Evolutionary conservation across 1,140 invertebrate genomes (phyloP).

Genomic region (Drosophila kepulauana): DNA sequence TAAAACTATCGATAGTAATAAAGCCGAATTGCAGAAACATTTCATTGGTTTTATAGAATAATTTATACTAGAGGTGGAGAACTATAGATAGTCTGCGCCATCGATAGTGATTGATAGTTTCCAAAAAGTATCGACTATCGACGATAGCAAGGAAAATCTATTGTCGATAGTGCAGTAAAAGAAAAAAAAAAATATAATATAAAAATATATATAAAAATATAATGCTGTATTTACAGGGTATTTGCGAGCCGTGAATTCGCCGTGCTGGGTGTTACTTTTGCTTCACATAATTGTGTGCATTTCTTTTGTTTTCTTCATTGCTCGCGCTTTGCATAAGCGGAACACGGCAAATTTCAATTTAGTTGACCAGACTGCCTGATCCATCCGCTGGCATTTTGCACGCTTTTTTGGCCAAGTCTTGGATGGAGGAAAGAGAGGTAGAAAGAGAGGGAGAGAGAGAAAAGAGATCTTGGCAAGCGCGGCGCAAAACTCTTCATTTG

Average conservation of each 20-base stretch:
- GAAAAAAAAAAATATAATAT: no score
- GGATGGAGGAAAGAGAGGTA: background rate
- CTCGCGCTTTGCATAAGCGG: conserved; percentile 47
- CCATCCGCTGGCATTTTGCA: background rate
- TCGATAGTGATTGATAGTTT: no score
- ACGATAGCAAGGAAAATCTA: no score
- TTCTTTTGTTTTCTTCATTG: conserved; percentile 38
- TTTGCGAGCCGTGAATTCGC: background rate
- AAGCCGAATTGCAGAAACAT: no score
- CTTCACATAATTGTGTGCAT: conserved; percentile 52
- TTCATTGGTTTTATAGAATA: no score
- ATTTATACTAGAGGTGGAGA: no score
- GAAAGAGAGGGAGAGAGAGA: background rate
- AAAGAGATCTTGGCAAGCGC: conserved; percentile 44
- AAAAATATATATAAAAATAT: no score
- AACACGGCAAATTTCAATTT: conserved; percentile 39
- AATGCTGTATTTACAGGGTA: conserved; percentile 11
- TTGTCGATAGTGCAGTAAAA: no score
- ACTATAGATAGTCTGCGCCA: no score
- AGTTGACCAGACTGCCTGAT: conserved; percentile 7
- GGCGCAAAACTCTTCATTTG: conserved; percentile 41
- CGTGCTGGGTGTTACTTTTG: background rate
- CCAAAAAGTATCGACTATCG: no score
- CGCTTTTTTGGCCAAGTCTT: background rate
- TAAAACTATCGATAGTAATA: no score